Evolutionary conservation across 2,113 vertebrate genomes (phyloP), one percentile per base, ranked within the genome.

Genomic region (Toxostoma redivivum): DNA sequence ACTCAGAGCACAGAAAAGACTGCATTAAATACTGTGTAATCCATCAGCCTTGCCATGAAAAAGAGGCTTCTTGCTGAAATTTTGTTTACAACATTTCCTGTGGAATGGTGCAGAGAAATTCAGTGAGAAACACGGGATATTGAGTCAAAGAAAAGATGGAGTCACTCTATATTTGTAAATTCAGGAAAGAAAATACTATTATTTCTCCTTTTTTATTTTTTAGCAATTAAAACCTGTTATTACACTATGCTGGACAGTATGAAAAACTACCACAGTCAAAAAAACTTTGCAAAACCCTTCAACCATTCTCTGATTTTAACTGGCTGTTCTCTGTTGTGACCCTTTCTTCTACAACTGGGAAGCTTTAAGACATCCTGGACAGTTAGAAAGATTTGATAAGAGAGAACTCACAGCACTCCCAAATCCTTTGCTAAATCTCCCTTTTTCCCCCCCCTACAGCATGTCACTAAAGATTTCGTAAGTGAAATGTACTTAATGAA

Each of bases 401-500:
- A 94, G 80, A 70, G 90, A 90, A 93, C 56, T 79, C 82, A 45
- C 38, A 95, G 90, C 53, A 79, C 53, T 58, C 61, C n/a, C 66
- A 97, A 97, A 97, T 93, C 82, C 96, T 93, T 74, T 62, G 44
- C 88, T 96, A 94, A 95, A 85, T 67, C 95, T 91, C 54, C 23
- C 27, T 7, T 24, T 20, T 12, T 7, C 2, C 14, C 1, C 2
- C 1, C 4, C 3, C 11, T 13, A 10, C 24, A 48, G n/a, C 27
- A 65, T 23, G 82, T 88, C 95, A 95, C 80, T 88, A 5, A 81
- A 97, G 93, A 91, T 94, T 97, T 86, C 11, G 0, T 79, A 95
- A 96, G 40, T 73, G 94, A 90, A 92, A 86, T 57, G 60, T 84
- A 64, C 95, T 97, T 96, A 97, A 95, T 78, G 65, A 92, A 96